Conservation (phyloP, 2,113 vertebrate species). For the Larimichthys crocea region DNA sequence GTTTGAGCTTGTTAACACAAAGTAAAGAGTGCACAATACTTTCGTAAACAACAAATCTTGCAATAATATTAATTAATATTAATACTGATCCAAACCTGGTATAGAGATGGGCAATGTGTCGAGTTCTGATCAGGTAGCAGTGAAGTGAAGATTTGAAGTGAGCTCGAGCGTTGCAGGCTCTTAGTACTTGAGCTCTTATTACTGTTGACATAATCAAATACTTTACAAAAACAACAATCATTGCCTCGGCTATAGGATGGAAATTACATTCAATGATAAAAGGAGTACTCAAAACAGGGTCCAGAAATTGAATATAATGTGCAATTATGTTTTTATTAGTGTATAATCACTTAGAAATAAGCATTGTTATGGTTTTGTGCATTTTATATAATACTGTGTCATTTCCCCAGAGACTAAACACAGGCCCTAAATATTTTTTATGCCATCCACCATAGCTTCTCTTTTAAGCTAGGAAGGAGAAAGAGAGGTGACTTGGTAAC, state of each 20-base stretch:
- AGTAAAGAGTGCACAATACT: neutral
- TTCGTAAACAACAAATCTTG: neutral
- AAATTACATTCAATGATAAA: neutral
- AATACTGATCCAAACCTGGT: neutral
- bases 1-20: neutral
- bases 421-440: no score
- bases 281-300: neutral
- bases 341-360: no score
- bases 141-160: neutral
- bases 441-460: no score
- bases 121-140: neutral
- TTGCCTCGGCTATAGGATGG: neutral
- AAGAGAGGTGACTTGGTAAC: no score
- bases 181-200: no score
- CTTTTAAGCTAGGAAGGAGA: no score
- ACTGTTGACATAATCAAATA: conserved; percentile 7
- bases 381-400: no score
- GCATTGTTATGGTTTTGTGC: no score
- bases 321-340: neutral
- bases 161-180: neutral
- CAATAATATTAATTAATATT: no score
- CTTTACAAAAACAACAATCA: neutral
- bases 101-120: neutral
- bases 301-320: neutral
- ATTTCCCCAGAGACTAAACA: no score